These are phyloP conservation scores for Gallinago jamesoni DNA, from an alignment of 2,113 vertebrate species.

Conservation along the genomic window DNA sequence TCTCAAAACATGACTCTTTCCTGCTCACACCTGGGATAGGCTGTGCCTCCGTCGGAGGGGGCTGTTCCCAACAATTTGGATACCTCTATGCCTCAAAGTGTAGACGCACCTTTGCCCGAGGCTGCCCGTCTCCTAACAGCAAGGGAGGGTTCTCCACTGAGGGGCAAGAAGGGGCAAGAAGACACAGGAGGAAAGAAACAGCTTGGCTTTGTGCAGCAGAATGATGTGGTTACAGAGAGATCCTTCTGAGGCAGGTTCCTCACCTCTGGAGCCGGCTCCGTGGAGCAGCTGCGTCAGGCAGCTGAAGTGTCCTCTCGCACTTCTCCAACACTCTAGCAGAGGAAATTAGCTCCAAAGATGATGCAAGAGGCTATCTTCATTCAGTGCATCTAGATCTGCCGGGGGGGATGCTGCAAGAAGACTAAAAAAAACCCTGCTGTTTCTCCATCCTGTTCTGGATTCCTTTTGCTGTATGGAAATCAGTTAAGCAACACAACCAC, in stretches of 20 bases:
- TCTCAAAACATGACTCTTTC: accelerated
- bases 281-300: not conserved
- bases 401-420: not conserved
- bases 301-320: accelerated
- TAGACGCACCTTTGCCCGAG: not conserved
- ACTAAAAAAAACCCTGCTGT: not conserved
- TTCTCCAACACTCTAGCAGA: not conserved
- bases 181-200: not conserved
- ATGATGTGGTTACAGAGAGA: not conserved
- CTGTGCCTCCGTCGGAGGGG: not conserved
- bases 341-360: not conserved
- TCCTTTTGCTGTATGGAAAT: not conserved
- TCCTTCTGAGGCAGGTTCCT: not conserved
- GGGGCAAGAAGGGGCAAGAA: not conserved
- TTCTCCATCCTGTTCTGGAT: not conserved
- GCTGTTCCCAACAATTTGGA: accelerated
- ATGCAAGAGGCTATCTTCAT: not conserved
- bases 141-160: not conserved
- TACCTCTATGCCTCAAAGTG: not conserved
- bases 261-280: not conserved
- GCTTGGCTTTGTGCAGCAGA: not conserved
- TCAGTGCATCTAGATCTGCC: not conserved
- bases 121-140: not conserved
- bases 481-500: not conserved
- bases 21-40: not conserved